Evolutionary conservation across 2,113 vertebrate genomes (phyloP), one percentile per base, ranked within the genome.

Genomic region (Thamnaconus septentrionalis): DNA sequence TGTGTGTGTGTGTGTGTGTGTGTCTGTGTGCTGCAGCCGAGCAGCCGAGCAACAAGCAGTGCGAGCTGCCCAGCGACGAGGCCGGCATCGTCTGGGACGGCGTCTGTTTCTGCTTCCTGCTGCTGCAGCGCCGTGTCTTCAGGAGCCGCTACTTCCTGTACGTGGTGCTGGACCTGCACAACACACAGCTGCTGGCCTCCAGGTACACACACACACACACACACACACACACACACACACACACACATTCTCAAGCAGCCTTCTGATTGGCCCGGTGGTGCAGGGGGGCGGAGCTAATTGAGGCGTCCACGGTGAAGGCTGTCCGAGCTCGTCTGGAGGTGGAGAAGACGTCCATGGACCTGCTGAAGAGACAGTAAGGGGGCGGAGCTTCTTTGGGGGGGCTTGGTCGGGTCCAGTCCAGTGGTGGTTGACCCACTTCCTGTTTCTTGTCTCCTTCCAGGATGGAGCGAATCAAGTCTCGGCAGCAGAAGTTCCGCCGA

Each of bases 21-120:
- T 41, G 46, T 72, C 3, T 4, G 3, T 39, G 18, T 41, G 10
- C 52, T 66, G 4, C 82, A 96, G 94, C 94, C 47, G 85, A 87
- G 1, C 75, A 91, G 53, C 73, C 91, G 45, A 31, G 61, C 42
- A 88, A 79, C 58, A 87, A 89, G 58, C 85, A 91, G 3, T 98
- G 96, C 66, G 95, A 94, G 75, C 80, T 98, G 56, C 96, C 96
- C 2, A 98, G 94, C 43, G 96, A 94, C 58, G 96, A 98, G 82
- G 96, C 96, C 0, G 96, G 96, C 4, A 96, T 98, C 80, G 96
- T 98, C 75, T 98, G 96, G 96, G 96, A 98, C 74, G 96, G 96
- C 49, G 96, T 98, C 71, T 98, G 96, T 79, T 98, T 98, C 79
- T 94, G 94, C 49, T 98, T 95, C 82, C 91, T 98, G 5, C 78